Base-by-base conservation (phyloP, 2,113 vertebrate species). In the Hippopotamus amphibius region DNA sequence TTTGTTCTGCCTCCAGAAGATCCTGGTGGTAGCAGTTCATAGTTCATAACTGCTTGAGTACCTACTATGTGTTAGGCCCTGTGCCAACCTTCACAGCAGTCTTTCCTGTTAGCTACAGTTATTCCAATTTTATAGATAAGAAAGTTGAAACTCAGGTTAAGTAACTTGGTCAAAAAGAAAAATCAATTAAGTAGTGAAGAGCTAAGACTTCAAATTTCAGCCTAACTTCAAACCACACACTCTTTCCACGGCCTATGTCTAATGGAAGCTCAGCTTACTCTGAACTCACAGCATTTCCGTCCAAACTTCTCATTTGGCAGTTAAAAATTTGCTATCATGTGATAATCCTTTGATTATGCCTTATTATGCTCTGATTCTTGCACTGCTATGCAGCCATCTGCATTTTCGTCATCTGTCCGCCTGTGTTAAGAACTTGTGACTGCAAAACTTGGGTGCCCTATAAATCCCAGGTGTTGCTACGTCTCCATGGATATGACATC, bases 281-380 rank as follows among this genome's bases (percentile, higher is more conserved):
- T 33, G 28, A 46, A 17, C 26, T 95, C 22, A 57, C 50, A 24
- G 12, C 17, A 26, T 71, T 81, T 79, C 55, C 77, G 92, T 89
- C 17, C 7, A 66, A 14, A 66, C 46, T 59, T 65, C 63, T 82
- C 41, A 68, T 63, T 79, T 82, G 63, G 15, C 6, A 71, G 37
- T 68, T 50, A 37, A 69, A 65, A 77, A 80, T 81, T 88, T 77
- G 10, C 19, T 48, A 53, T 76, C 22, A 80, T 41, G 21, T n/a
- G 7, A 59, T 43, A 41, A 69, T 57, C 15, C 24, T 77, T 85
- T 77, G 30, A 33, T 61, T 53, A 5, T 55, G 93, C 65, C 69
- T 80, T 76, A 21, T 74, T 80, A 46, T 65, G 77, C 41, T 87
- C 50, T 86, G 8, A 86, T 85, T 92, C 37, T 90, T 95, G 53